A percentile compares a stretch with the other conserved stretches of the same genome.
Evolutionary conservation across 2,797 vertebrate genomes (phyloP).

Genomic region (Hydrocynus forskahlii): DNA sequence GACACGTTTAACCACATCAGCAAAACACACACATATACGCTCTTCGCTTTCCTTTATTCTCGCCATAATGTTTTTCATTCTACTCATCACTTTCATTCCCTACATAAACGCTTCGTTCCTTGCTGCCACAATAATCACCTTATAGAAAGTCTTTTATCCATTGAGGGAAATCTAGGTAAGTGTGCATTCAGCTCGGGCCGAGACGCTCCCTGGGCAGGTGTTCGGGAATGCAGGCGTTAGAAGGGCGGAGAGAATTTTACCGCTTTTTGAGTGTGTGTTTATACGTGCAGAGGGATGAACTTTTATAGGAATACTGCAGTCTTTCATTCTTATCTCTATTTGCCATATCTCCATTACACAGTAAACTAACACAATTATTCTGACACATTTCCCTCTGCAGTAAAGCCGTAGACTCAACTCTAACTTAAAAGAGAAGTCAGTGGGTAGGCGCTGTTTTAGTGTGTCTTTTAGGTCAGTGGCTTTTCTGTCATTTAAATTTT

Average conservation of each 20-base stretch:
- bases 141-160: conserved; percentile 22
- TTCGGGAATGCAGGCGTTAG: neutral
- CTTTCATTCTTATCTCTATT: neutral
- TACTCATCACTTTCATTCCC: conserved; percentile 34
- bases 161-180: conserved; percentile 38
- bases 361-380: too few species aligned
- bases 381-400: too few species aligned
- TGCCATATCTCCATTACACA: neutral
- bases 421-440: neutral
- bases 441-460: neutral
- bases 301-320: neutral
- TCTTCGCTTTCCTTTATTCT: conserved; percentile 8
- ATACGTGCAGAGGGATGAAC: neutral
- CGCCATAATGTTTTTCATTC: conserved; percentile 4
- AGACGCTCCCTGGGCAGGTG: conserved; percentile 31
- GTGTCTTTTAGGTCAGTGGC: too few species aligned
- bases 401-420: neutral
- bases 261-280: neutral
- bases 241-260: neutral
- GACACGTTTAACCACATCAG: conserved; percentile 9
- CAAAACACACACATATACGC: conserved; percentile 8
- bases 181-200: conserved; percentile 38
- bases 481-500: too few species aligned
- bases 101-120: conserved; percentile 31
- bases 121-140: conserved; percentile 22